These are phyloP conservation scores for Microctonus aethiopoides DNA, from an alignment of 2,888 invertebrate genomes.

Conservation along the genomic window DNA sequence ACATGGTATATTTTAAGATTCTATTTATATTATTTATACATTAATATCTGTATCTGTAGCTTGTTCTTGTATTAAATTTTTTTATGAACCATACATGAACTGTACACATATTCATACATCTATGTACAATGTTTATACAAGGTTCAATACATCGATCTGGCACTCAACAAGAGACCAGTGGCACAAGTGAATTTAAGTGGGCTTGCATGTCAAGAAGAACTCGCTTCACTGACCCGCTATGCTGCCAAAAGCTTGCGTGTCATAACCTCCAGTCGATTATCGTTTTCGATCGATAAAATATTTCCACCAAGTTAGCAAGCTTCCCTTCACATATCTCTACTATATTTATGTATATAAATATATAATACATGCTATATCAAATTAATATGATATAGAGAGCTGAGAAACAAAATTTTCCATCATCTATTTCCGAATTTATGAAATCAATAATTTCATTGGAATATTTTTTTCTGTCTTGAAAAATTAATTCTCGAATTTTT, in stretches of 20 bases:
- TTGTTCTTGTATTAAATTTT: neutral
- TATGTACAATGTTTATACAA: neutral
- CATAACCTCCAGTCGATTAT: constrained; percentile 43
- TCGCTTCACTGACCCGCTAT: constrained; percentile 23
- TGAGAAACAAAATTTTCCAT: neutral
- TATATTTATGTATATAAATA: too few relatives aligned
- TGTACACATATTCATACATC: neutral
- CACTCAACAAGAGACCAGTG: constrained; percentile 18
- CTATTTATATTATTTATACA: too few relatives aligned
- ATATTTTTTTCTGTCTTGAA: neutral
- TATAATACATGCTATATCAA: neutral
- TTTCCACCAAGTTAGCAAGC: constrained; percentile 25
- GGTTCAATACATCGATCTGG: constrained; percentile 12
- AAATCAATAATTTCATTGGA: too few relatives aligned
- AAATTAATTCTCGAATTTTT: too few relatives aligned
- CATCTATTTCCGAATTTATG: neutral
- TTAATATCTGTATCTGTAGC: neutral
- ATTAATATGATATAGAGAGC: neutral
- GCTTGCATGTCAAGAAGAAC: constrained; percentile 42
- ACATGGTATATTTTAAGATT: too few relatives aligned
- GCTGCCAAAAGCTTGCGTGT: constrained; percentile 41
- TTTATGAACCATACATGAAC: neutral
- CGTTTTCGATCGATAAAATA: constrained; percentile 23
- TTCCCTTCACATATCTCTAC: neutral
- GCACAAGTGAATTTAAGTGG: constrained; percentile 42